Percentiles rank a stretch among this genome's conserved stretches.
These are phyloP conservation scores for Synergus laeviventris DNA, from an alignment of 2,888 invertebrate species.

Conservation along the genomic window DNA sequence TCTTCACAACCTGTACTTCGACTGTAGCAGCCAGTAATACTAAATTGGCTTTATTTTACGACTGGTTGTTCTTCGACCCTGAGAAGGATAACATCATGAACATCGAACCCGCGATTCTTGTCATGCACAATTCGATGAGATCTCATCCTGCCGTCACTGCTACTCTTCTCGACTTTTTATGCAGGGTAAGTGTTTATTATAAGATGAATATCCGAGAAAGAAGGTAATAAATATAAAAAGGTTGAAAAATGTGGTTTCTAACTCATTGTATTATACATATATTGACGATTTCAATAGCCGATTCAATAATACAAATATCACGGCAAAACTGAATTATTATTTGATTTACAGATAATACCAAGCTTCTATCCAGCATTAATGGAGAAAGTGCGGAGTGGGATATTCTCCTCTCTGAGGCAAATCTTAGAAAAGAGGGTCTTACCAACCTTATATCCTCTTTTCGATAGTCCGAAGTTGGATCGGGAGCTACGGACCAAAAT, in stretches of 20 bases:
- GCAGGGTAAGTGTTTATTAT: slow-evolving; percentile 78
- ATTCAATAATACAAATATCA: too few relatives aligned
- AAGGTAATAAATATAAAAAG: neutral
- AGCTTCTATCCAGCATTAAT: slow-evolving; percentile 89
- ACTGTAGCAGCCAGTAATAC: slow-evolving; percentile 93
- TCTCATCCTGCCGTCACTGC: slow-evolving; percentile 94
- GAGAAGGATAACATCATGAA: slow-evolving; percentile 97
- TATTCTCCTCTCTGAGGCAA: slow-evolving; percentile 88
- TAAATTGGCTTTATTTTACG: slow-evolving; percentile 93
- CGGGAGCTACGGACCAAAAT: slow-evolving; percentile 89
- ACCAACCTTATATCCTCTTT: slow-evolving; percentile 89
- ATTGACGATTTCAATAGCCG: too few relatives aligned
- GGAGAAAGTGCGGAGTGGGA: slow-evolving; percentile 88
- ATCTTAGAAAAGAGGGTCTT: slow-evolving; percentile 95
- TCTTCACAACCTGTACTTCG: slow-evolving; percentile 92
- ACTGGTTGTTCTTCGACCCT: slow-evolving; percentile 94
- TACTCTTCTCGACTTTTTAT: slow-evolving; percentile 92
- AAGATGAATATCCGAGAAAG: neutral
- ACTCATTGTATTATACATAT: too few relatives aligned
- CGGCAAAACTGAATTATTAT: neutral
- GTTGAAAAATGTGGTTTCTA: too few relatives aligned
- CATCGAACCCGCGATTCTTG: slow-evolving; percentile 94
- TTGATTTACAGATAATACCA: slow-evolving; percentile 84
- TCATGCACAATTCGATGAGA: slow-evolving; percentile 95
- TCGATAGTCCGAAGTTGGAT: slow-evolving; percentile 92